Conservation (phyloP, 2,888 invertebrate species). For the Criorhina ranunculi region DNA sequence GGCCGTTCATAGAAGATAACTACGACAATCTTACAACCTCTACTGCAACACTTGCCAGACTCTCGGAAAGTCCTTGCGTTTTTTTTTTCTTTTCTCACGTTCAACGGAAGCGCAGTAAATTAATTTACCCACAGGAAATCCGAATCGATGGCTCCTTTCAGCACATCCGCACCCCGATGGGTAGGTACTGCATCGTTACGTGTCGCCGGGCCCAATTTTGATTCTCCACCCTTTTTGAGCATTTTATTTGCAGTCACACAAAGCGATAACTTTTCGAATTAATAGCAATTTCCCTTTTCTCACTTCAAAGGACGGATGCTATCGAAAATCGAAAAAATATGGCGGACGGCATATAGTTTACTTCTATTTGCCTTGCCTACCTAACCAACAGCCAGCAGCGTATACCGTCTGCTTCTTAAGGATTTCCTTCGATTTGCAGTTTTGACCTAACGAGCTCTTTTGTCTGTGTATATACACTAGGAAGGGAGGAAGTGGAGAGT, state of each 20-base stretch:
- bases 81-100: slow-evolving; percentile 29
- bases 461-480: background rate
- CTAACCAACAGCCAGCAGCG: background rate
- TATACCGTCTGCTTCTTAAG: slow-evolving; percentile 13
- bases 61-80: slow-evolving; percentile 5
- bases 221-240: slow-evolving; percentile 1
- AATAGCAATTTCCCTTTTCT: slow-evolving; percentile 44
- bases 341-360: slow-evolving; percentile 35
- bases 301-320: slow-evolving; percentile 44
- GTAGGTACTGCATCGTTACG: slow-evolving; percentile 23
- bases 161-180: slow-evolving; percentile 49
- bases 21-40: background rate
- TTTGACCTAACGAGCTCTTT: slow-evolving; percentile 28
- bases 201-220: slow-evolving; percentile 6
- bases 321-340: slow-evolving; percentile 66
- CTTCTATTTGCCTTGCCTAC: background rate
- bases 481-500: background rate
- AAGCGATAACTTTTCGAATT: slow-evolving; percentile 67
- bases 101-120: slow-evolving; percentile 56
- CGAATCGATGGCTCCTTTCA: slow-evolving; percentile 60
- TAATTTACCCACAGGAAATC: slow-evolving; percentile 67
- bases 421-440: slow-evolving; percentile 46
- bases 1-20: slow-evolving; percentile 27
- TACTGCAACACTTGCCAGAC: slow-evolving; percentile 20
- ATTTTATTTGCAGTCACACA: slow-evolving; percentile 46